Evolutionary conservation across 2,888 invertebrate genomes (phyloP), one percentile per base, ranked within the genome.

Genomic region (Tetanocera ferruginea): DNA sequence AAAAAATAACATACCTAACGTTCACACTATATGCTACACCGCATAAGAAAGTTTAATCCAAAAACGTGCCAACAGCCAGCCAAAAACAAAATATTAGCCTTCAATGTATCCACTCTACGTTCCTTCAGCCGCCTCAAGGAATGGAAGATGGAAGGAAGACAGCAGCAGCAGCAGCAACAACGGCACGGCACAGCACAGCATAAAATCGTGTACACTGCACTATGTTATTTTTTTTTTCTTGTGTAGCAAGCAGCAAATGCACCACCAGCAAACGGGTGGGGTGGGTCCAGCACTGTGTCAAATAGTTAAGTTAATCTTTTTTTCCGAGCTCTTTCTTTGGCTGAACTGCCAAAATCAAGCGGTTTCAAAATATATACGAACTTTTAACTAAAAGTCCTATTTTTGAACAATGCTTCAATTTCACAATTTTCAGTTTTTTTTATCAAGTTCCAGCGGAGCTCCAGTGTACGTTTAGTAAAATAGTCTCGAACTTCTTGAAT

Each of bases 201-300:
- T 34, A 64, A 28, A 64, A 17, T 17, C 37, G 34, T 62, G 49
- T 43, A 6, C 62, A 49, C 60, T 34, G 55, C 17, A 34, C 60
- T 62, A 19, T 43, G 37, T 17, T 8, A 5, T 43, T 70, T 25
- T 6, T n/a, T 23, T 17, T 28, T 49, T 49, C 34, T 34, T 52
- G 43, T 37, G n/a, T 23, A 11, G 37, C 23, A 37, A 43, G 43
- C 43, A 37, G 66, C 25, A 52, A 52, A 60, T 57, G 37, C 19
- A 37, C 37, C 34, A 52, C 67, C 19, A 4, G 55, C 64, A 25
- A 67, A 67, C 34, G 75, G 55, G 66, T 75, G 75, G 75, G 67
- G 75, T 75, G 66, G 25, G 66, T 55, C 55, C 75, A 37, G 52
- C 17, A 25, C 19, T 67, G 37, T 64, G 23, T 66, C 52, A n/a